Conservation (phyloP, 2,888 invertebrate genomes). For the Celastrina argiolus region DNA sequence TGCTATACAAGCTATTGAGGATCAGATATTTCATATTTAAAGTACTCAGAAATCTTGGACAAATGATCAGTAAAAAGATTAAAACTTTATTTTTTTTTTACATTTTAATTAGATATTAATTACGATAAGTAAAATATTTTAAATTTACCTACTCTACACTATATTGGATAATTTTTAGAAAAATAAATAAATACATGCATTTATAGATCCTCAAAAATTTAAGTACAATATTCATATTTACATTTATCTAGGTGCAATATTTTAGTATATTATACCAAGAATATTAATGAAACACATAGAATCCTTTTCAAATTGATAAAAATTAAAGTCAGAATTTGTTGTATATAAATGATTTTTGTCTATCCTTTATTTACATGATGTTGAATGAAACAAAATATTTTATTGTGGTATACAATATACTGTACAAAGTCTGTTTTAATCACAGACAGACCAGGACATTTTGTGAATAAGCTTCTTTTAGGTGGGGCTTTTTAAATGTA, state of each 20-base stretch:
- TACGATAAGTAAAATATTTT: constrained; percentile 18
- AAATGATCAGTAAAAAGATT: constrained; percentile 17
- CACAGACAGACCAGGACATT: not conserved
- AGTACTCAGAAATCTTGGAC: constrained; percentile 23
- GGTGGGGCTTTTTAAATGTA: not conserved
- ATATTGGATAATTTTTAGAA: constrained; percentile 17
- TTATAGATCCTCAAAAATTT: constrained; percentile 55
- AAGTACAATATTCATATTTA: constrained; percentile 74
- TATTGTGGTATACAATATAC: no score
- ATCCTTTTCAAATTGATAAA: not conserved
- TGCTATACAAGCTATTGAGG: constrained; percentile 67
- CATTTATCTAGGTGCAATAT: constrained; percentile 48
- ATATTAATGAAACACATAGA: not conserved
- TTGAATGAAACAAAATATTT: no score
- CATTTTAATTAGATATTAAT: constrained; percentile 7
- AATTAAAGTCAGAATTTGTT: not conserved
- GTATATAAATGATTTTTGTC: not conserved
- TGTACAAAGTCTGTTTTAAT: not conserved
- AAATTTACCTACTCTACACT: constrained; percentile 22
- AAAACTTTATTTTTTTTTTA: constrained; percentile 24
- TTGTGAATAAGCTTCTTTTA: not conserved
- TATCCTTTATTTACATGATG: not conserved
- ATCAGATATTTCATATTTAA: constrained; percentile 27
- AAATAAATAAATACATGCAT: constrained; percentile 30
- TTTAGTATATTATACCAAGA: constrained; percentile 6